Evolutionary conservation across 2,888 invertebrate genomes (phyloP).

Genomic region (Neocrepidodera transversa): DNA sequence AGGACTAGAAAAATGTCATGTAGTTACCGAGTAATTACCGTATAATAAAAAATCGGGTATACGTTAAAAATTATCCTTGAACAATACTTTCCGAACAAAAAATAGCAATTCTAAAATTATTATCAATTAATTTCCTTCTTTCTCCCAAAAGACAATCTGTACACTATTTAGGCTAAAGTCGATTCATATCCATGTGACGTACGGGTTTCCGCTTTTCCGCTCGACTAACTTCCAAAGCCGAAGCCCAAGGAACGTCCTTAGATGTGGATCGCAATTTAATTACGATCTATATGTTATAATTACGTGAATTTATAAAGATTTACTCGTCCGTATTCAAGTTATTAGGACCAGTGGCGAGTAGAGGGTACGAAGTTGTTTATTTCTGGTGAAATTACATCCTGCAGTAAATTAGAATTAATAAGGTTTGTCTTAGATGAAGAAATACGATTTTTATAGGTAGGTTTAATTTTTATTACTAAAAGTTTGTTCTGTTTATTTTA

Average conservation of each 20-base stretch:
- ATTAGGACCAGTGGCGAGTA: conserved; percentile 43
- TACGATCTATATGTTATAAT: conserved; percentile 60
- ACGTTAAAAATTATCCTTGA: no score
- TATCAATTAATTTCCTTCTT: background rate
- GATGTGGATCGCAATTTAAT: conserved; percentile 58
- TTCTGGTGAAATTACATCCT: conserved; percentile 1
- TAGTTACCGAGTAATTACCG: no score
- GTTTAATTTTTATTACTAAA: no score
- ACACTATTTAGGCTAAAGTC: conserved; percentile 19
- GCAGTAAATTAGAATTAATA: background rate
- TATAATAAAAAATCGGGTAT: no score
- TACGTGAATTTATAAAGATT: conserved; percentile 60
- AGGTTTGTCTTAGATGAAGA: background rate
- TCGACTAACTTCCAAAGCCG: conserved; percentile 52
- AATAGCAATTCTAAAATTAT: no score
- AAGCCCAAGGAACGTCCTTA: conserved; percentile 47
- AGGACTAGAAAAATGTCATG: no score
- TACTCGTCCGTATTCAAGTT: conserved; percentile 54
- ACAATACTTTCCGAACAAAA: no score
- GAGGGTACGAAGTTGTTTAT: conserved; percentile 10
- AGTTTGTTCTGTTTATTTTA: no score
- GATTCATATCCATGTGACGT: conserved; percentile 35
- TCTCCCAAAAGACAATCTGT: background rate
- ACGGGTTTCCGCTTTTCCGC: conserved; percentile 48
- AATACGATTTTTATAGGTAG: no score